Evolutionary conservation across 2,888 invertebrate genomes (phyloP).

Genomic region (Meandrusa payeni): DNA sequence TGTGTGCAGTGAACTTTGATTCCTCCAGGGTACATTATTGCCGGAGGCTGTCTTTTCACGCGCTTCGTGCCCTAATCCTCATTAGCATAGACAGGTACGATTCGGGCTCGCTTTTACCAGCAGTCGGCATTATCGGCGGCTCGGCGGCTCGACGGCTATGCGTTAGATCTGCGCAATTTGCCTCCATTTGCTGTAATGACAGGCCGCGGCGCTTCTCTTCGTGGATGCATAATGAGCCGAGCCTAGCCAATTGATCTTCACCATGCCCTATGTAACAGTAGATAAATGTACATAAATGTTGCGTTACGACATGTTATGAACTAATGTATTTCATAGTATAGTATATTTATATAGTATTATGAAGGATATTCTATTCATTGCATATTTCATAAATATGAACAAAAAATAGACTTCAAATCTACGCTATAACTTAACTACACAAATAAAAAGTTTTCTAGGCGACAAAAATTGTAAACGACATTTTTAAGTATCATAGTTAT

Average conservation of each 20-base stretch:
- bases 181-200: conserved; percentile 77
- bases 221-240: conserved; percentile 75
- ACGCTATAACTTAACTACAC: no score
- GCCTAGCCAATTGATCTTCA: conserved; percentile 62
- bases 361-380: no score
- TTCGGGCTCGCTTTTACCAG: conserved; percentile 60
- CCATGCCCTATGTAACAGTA: conserved; percentile 23
- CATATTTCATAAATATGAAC: no score
- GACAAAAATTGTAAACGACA: no score
- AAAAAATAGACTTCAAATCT: no score
- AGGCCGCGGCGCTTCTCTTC: conserved; percentile 55
- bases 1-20: neutral
- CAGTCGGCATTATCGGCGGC: conserved; percentile 52
- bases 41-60: conserved; percentile 17
- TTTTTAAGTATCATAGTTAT: no score
- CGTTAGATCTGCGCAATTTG: conserved; percentile 78
- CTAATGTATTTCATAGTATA: no score
- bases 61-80: conserved; percentile 32
- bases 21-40: conserved; percentile 21
- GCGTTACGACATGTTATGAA: no score
- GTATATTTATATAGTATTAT: no score
- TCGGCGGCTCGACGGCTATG: conserved; percentile 46
- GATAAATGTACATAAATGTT: conserved; percentile 21
- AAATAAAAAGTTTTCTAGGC: no score
- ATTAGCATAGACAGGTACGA: conserved; percentile 59